These are phyloP conservation scores for Dicranocentrus wangi DNA, from an alignment of 2,888 invertebrate species.

Conservation along the genomic window DNA sequence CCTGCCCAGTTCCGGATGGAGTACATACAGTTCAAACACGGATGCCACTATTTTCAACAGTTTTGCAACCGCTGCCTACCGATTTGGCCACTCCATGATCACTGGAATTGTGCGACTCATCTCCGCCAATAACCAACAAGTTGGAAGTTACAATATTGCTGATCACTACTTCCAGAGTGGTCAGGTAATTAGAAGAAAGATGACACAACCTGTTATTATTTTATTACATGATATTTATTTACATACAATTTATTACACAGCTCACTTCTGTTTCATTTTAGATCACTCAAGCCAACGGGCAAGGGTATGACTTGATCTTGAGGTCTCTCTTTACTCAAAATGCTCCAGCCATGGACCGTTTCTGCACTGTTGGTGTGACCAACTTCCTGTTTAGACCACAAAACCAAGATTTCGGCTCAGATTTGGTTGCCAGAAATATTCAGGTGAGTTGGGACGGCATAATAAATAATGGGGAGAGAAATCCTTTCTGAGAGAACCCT, in stretches of 20 bases:
- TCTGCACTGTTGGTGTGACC: conserved; percentile 73
- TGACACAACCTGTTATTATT: too few species aligned
- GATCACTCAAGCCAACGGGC: conserved; percentile 66
- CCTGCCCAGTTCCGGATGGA: conserved; percentile 23
- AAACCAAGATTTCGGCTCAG: conserved; percentile 67
- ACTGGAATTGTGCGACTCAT: conserved; percentile 60
- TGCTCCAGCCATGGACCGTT: conserved; percentile 74
- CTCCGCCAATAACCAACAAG: conserved; percentile 10
- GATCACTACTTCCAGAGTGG: conserved; percentile 69
- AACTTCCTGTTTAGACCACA: conserved; percentile 70
- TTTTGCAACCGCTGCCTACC: conserved; percentile 73
- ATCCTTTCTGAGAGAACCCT: too few species aligned
- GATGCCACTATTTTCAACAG: conserved; percentile 70
- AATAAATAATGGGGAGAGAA: too few species aligned
- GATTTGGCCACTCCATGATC: conserved; percentile 71
- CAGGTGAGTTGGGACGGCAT: too few species aligned
- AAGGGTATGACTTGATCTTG: conserved; percentile 72
- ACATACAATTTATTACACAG: too few species aligned
- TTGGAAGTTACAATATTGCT: conserved; percentile 58
- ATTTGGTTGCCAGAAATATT: conserved; percentile 72
- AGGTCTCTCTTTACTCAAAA: conserved; percentile 73
- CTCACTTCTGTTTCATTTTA: conserved; percentile 3
- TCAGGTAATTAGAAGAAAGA: conserved; percentile 56
- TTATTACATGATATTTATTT: too few species aligned
- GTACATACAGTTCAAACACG: conserved; percentile 56